phyloP scores from a whole-genome alignment of 2,113 vertebrate genomes.

The Suricata suricatta region DNA sequence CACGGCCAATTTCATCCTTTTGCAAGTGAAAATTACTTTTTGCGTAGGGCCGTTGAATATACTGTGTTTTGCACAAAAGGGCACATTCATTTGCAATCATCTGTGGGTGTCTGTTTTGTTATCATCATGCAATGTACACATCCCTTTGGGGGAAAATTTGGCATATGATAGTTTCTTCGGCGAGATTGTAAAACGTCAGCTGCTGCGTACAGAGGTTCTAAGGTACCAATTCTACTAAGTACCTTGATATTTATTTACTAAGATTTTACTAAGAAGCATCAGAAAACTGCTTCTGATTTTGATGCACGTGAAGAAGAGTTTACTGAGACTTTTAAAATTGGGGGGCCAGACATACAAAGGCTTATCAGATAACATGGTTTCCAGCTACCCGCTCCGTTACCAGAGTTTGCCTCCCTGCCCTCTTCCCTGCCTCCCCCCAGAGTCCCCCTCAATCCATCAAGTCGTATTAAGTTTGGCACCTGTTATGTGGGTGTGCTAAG shows the following conservation, averaged over 20 bases:
- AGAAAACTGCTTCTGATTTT: background rate
- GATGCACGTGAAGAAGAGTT: background rate
- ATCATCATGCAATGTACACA: too few species aligned
- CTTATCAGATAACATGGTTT: background rate
- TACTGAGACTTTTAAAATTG: too few species aligned
- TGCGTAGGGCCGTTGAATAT: rapidly evolving
- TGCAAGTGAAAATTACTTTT: background rate
- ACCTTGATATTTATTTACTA: too few species aligned
- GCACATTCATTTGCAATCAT: background rate
- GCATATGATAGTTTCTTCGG: rapidly evolving
- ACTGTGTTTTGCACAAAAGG: background rate
- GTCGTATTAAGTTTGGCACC: background rate
- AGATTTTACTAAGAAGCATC: background rate
- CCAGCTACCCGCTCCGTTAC: background rate
- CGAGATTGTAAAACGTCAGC: background rate
- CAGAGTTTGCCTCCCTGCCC: too few species aligned
- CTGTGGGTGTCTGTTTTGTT: background rate
- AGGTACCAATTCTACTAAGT: background rate
- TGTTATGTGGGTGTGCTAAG: background rate
- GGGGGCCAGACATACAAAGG: background rate
- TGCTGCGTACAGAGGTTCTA: background rate
- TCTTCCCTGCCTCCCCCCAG: rapidly evolving
- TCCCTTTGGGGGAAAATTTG: too few species aligned
- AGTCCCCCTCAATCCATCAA: background rate
- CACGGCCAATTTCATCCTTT: background rate